Conservation (phyloP, 2,888 invertebrate species). For the Eilema griseolum region DNA sequence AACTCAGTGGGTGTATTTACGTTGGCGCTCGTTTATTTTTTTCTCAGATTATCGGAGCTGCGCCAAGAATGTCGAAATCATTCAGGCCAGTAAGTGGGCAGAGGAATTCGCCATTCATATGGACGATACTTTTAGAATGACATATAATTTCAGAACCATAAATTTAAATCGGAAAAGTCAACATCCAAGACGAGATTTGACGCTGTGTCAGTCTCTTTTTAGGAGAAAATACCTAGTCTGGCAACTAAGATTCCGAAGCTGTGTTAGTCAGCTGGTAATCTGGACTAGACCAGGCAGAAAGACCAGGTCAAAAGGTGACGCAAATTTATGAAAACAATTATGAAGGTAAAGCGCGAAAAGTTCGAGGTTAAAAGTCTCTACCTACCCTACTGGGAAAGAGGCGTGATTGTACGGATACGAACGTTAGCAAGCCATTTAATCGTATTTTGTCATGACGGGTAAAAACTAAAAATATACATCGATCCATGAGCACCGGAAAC, state of each 20-base stretch:
- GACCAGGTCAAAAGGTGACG: no score
- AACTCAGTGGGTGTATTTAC: conserved; percentile 79
- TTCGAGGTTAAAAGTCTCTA: no score
- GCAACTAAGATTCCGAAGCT: neutral
- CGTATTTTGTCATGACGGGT: conserved; percentile 41
- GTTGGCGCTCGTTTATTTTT: conserved; percentile 79
- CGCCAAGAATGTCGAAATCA: conserved; percentile 87
- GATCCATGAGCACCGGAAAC: conserved; percentile 48
- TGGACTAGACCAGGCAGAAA: no score
- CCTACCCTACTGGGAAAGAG: neutral
- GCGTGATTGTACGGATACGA: neutral
- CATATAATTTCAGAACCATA: conserved; percentile 53
- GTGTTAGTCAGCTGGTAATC: no score
- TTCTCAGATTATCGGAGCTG: conserved; percentile 81
- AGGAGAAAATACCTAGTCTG: no score
- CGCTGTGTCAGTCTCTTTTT: neutral
- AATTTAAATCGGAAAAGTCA: neutral
- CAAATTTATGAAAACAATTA: neutral
- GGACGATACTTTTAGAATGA: conserved; percentile 68
- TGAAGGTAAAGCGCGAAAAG: neutral
- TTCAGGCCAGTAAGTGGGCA: conserved; percentile 86
- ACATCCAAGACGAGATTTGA: neutral
- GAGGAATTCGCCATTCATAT: conserved; percentile 86
- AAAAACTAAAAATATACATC: conserved; percentile 34
- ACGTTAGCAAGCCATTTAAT: conserved; percentile 25